Percentiles rank a stretch among this genome's conserved stretches.
These are phyloP conservation scores for Agriopis marginaria DNA, from an alignment of 2,888 invertebrate species.

Conservation along the genomic window DNA sequence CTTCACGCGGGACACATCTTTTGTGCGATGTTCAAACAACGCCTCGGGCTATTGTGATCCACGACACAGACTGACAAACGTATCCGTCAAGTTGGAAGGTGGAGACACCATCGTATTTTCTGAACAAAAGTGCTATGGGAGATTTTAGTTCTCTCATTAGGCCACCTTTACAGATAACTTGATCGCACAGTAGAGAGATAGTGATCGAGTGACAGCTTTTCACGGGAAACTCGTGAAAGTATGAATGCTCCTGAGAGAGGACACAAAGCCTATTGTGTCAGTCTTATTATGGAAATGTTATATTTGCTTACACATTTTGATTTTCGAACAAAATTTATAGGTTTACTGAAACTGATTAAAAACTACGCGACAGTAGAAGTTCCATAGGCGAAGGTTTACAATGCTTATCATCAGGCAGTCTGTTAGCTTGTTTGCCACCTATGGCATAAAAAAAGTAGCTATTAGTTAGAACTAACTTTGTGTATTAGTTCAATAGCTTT, in stretches of 20 bases:
- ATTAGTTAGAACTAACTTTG: too few relatives aligned
- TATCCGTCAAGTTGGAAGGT: not conserved
- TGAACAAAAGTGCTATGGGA: not conserved
- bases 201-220: constrained; percentile 28
- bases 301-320: constrained; percentile 8
- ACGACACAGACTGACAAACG: constrained; percentile 7
- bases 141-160: not conserved
- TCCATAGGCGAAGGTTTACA: too few relatives aligned
- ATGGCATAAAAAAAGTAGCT: too few relatives aligned
- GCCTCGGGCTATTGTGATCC: constrained; percentile 30
- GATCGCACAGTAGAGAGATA: constrained; percentile 5
- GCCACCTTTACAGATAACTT: not conserved
- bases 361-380: too few relatives aligned
- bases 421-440: too few relatives aligned
- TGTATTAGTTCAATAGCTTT: too few relatives aligned
- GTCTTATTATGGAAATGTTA: constrained; percentile 8
- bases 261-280: constrained; percentile 16
- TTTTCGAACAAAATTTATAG: not conserved
- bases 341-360: not conserved
- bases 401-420: too few relatives aligned
- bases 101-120: not conserved
- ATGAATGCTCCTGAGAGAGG: constrained; percentile 16
- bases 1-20: constrained; percentile 33
- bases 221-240: constrained; percentile 8
- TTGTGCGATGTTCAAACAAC: constrained; percentile 34